Base-by-base conservation (phyloP, 2,888 invertebrate species). In the Dryocosmus kuriphilus region DNA sequence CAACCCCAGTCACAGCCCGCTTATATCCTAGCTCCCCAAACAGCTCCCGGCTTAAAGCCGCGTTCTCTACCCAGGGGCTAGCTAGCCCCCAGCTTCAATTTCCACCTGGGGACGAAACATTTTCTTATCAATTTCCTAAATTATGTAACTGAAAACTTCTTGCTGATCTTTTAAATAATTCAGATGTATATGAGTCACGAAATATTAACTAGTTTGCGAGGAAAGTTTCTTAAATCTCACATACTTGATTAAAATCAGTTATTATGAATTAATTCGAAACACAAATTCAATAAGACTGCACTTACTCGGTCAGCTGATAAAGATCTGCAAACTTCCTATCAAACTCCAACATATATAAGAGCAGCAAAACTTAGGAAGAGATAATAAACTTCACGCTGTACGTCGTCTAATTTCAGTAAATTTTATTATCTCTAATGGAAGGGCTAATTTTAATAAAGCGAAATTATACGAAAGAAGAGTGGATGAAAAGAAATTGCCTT, bases 391-490 rank as follows among this genome's bases (percentile, higher is more conserved):
- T 51, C 0, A 51, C 51, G 8, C n/a, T 41, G 8, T 51, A n/a
- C n/a, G n/a, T n/a, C n/a, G n/a, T n/a, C n/a, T n/a, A 51, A n/a
- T 51, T 46, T n/a, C n/a, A 8, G 8, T n/a, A n/a, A n/a, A 51
- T n/a, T 51, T n/a, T 51, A n/a, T 51, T 51, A 51, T 51, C n/a
- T 51, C 51, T 8, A 51, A 7, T n/a, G 8, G 51, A n/a, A n/a
- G 8, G n/a, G 2, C 8, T 27, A 67, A 41, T 67, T 67, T 67
- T 46, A 46, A 27, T 46, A 41, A 65, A 41, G 65, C 22, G 38
- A 35, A 67, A 67, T 67, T 67, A 41, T 41, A 1, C 24, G 27
- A 51, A n/a, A n/a, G n/a, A 51, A 51, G n/a, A 51, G 51, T n/a
- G n/a, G 2, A 51, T 2, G 19, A 51, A 51, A n/a, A 51, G 7